Conservation (phyloP, 2,797 vertebrate species). For the Xenopus petersii region DNA sequence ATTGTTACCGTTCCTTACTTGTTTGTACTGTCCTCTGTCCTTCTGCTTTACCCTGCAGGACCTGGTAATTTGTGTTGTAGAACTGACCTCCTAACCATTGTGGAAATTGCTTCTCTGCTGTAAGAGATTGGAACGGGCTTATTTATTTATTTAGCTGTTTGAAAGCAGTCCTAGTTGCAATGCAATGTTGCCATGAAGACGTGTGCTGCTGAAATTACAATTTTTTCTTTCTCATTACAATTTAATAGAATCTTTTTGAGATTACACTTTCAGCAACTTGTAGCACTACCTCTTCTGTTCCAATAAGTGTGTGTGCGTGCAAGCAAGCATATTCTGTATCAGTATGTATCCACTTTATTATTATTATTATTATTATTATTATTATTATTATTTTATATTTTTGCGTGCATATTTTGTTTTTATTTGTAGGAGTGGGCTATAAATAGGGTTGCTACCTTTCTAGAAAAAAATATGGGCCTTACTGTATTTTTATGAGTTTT, state of each 20-base stretch:
- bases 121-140: slow-evolving; percentile 38
- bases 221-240: slow-evolving; percentile 1
- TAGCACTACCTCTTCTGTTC: background rate
- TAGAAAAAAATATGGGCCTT: too few relatives aligned
- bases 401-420: too few relatives aligned
- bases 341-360: too few relatives aligned
- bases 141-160: slow-evolving; percentile 43
- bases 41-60: slow-evolving; percentile 37
- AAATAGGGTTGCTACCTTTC: too few relatives aligned
- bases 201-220: slow-evolving; percentile 12
- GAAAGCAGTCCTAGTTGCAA: background rate
- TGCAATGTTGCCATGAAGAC: slow-evolving; percentile 4
- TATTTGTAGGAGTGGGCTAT: too few relatives aligned
- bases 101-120: slow-evolving; percentile 46
- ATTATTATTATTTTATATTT: too few relatives aligned
- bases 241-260: slow-evolving; percentile 2
- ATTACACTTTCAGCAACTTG: too few relatives aligned
- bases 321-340: too few relatives aligned
- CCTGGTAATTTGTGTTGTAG: slow-evolving; percentile 44
- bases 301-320: background rate
- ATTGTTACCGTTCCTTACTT: slow-evolving; percentile 4
- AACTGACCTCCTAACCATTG: slow-evolving; percentile 40
- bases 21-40: slow-evolving; percentile 31
- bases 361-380: too few relatives aligned
- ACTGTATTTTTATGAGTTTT: too few relatives aligned